These are phyloP conservation scores for Sceliomorpha sp. DNA, from an alignment of 2,888 invertebrate species.

Conservation along the genomic window DNA sequence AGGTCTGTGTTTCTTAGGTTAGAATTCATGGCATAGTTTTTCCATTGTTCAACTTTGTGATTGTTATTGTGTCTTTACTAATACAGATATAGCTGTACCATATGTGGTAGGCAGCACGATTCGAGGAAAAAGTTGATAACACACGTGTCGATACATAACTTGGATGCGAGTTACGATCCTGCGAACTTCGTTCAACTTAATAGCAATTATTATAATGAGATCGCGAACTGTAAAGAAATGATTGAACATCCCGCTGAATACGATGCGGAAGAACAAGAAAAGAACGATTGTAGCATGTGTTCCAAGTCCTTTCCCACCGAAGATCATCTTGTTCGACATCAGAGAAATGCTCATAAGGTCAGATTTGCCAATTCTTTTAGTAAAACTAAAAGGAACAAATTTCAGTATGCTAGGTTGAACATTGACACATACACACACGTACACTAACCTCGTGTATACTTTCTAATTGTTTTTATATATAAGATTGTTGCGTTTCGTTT, in stretches of 20 bases:
- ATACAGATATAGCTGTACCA: slow-evolving; percentile 78
- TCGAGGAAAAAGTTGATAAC: slow-evolving; percentile 81
- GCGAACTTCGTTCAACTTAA: slow-evolving; percentile 81
- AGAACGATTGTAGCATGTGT: slow-evolving; percentile 79
- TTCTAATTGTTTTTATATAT: too few relatives aligned
- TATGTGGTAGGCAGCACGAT: slow-evolving; percentile 83
- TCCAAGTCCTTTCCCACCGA: slow-evolving; percentile 80
- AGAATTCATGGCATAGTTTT: too few relatives aligned
- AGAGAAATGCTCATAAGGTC: slow-evolving; percentile 78
- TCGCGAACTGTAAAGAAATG: slow-evolving; percentile 68
- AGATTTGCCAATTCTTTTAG: too few relatives aligned
- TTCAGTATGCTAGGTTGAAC: too few relatives aligned
- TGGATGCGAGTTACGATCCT: slow-evolving; percentile 81
- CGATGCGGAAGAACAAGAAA: slow-evolving; percentile 73
- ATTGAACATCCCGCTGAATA: slow-evolving; percentile 69
- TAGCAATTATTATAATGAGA: slow-evolving; percentile 74
- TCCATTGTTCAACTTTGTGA: slow-evolving; percentile 1
- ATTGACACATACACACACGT: slow-evolving; percentile 9
- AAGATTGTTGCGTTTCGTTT: too few relatives aligned
- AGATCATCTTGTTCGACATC: slow-evolving; percentile 80
- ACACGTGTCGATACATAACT: slow-evolving; percentile 82
- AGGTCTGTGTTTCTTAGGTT: slow-evolving; percentile 67
- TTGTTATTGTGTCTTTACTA: slow-evolving; percentile 4
- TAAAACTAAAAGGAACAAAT: too few relatives aligned
- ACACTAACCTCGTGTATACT: too few relatives aligned